These are phyloP conservation scores for Rhabdomys pumilio DNA, from an alignment of 2,797 vertebrate species.

Conservation along the genomic window DNA sequence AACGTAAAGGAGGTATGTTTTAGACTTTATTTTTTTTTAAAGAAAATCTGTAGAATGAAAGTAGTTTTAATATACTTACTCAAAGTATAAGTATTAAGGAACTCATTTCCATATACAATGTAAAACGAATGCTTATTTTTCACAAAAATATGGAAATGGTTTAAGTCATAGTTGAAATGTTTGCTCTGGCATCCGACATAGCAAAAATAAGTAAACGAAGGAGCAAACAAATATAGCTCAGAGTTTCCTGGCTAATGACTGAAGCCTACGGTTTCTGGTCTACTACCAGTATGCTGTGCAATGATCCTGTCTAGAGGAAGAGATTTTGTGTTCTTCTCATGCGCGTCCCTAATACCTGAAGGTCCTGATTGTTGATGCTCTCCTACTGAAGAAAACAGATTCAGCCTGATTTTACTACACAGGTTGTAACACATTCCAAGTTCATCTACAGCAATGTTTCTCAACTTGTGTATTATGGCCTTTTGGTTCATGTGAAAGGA, in stretches of 20 bases:
- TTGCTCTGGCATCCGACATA: neutral
- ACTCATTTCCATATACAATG: neutral
- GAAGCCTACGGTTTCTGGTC: neutral
- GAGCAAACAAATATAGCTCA: neutral
- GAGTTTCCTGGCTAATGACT: neutral
- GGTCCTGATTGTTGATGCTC: neutral
- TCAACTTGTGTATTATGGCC: neutral
- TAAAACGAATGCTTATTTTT: neutral
- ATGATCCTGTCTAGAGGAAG: neutral
- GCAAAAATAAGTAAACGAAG: neutral
- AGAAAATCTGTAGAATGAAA: constrained; percentile 11
- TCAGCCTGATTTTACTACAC: neutral
- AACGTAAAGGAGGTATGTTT: neutral
- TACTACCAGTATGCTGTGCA: neutral
- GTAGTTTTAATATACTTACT: constrained; percentile 46
- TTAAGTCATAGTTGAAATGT: constrained; percentile 35
- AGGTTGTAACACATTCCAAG: neutral
- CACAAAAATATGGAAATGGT: neutral
- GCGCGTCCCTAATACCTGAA: neutral
- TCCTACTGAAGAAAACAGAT: neutral
- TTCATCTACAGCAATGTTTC: neutral
- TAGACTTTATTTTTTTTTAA: neutral
- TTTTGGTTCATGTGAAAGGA: neutral
- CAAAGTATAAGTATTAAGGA: neutral
- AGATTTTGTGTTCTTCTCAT: neutral